These are phyloP conservation scores for Macrobrachium rosenbergii DNA, from an alignment of 1,140 invertebrate species.

Conservation along the genomic window DNA sequence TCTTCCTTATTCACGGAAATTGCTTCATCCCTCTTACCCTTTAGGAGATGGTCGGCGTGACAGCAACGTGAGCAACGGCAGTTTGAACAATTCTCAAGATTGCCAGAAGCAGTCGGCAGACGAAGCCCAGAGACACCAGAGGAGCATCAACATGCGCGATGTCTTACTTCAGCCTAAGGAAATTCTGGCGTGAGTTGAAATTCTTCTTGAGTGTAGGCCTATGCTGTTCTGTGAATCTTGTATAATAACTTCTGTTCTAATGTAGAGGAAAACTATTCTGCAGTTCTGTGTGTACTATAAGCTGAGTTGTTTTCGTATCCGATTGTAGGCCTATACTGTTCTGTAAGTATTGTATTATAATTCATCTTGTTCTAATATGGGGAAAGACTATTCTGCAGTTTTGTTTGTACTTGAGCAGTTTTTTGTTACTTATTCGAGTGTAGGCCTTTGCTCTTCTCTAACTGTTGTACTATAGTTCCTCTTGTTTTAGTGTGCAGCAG, in stretches of 20 bases:
- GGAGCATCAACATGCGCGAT: conserved; percentile 69
- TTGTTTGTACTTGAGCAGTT: background rate
- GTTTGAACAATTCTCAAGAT: background rate
- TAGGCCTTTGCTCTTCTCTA: no score
- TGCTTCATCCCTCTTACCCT: no score
- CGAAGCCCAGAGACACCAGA: conserved; percentile 8
- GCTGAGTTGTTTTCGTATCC: no score
- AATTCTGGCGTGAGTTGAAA: conserved; percentile 70
- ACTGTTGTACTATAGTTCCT: background rate
- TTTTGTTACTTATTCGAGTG: background rate
- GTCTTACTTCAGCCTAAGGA: conserved; percentile 72
- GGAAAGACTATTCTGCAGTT: no score
- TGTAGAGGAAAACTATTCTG: no score
- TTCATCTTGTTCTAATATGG: no score
- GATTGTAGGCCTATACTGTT: no score
- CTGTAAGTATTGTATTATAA: no score
- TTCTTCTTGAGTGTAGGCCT: background rate
- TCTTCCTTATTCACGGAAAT: no score
- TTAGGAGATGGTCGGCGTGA: background rate
- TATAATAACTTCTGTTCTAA: background rate
- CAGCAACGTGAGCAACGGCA: background rate
- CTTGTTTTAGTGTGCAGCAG: no score
- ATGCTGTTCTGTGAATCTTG: background rate
- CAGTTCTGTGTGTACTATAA: no score
- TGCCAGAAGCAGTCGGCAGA: background rate